Evolutionary conservation across 2,888 invertebrate species (phyloP), one percentile per base, ranked within the genome.

Genomic region (Lymantria dispar): DNA sequence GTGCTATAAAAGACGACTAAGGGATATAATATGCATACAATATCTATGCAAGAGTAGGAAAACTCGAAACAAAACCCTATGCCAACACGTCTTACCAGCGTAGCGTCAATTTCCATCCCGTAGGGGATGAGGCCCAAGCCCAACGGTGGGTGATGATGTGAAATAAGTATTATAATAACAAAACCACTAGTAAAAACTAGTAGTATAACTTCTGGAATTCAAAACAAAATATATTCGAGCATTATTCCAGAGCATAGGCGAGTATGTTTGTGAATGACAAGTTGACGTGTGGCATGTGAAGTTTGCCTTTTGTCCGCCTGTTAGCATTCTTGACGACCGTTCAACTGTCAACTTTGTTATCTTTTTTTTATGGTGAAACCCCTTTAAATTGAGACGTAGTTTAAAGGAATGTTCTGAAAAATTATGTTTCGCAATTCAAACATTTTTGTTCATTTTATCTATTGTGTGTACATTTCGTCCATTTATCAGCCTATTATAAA

Each of bases 151-250:
- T n/a, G n/a, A n/a, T n/a, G n/a, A n/a, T n/a, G 2, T 22, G 5
- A 22, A 22, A 22, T 22, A 22, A 22, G 5, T 22, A 22, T 22
- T 22, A 22, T 22, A 3, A 22, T 22, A 36, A 36, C 36, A 36
- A 36, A 36, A 36, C 36, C 9, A 30, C 22, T n/a, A 39, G 29
- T 3, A 3, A 39, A 12, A 38, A 48, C 47, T 39, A 41, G 39
- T 46, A 58, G 52, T 37, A 45, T 22, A 48, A 41, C 22, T 38
- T 38, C 38, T 38, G 12, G 38, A 11, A 38, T 38, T 38, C 38
- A 47, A 13, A 48, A 47, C 55, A 42, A 67, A n/a, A 63, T 45
- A 8, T 58, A 68, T 68, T 64, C 65, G 53, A 46, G 45, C 36
- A 49, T 55, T 54, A 48, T 64, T 54, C 54, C 13, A 8, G 13